A percentile compares a stretch with the other conserved stretches of the same genome.
Evolutionary conservation across 2,113 vertebrate genomes (phyloP).

Genomic region (Mellivora capensis): DNA sequence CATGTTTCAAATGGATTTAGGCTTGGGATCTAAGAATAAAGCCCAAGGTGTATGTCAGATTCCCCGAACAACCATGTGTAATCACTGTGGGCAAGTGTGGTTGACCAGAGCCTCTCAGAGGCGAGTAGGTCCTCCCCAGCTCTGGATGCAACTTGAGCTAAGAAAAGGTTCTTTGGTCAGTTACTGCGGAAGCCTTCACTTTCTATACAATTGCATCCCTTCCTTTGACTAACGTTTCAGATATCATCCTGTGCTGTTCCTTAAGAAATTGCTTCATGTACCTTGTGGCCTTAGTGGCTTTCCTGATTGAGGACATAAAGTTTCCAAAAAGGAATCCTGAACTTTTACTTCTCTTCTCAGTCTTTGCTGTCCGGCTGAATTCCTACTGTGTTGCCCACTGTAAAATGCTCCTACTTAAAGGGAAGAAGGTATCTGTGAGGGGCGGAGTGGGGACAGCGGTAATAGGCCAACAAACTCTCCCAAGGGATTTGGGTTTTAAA

Average conservation of each 20-base stretch:
- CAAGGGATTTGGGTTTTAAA: not conserved
- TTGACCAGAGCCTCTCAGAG: not conserved
- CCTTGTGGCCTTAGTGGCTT: not conserved
- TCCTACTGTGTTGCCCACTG: not conserved
- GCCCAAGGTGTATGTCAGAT: not conserved
- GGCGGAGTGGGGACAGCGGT: not conserved
- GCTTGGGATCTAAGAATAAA: conserved; percentile 26
- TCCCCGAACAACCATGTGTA: not conserved
- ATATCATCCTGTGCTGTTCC: not conserved
- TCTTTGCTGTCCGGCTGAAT: not conserved
- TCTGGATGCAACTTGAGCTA: not conserved
- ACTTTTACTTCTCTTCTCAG: conserved; percentile 11
- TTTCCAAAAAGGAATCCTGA: conserved; percentile 1
- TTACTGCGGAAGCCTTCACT: not conserved
- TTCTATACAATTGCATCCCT: not conserved
- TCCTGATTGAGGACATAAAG: not conserved
- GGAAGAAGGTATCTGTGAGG: not conserved
- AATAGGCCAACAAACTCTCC: not conserved
- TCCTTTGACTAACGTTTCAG: not conserved
- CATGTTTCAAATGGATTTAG: not conserved
- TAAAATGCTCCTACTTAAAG: not conserved
- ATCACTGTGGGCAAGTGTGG: not conserved
- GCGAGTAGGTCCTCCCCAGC: no score
- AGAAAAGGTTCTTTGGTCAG: not conserved
- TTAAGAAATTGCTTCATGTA: not conserved